Evolutionary conservation across 1,140 invertebrate species (phyloP), one percentile per base, ranked within the genome.

Genomic region (Archegozetes longisetosus): DNA sequence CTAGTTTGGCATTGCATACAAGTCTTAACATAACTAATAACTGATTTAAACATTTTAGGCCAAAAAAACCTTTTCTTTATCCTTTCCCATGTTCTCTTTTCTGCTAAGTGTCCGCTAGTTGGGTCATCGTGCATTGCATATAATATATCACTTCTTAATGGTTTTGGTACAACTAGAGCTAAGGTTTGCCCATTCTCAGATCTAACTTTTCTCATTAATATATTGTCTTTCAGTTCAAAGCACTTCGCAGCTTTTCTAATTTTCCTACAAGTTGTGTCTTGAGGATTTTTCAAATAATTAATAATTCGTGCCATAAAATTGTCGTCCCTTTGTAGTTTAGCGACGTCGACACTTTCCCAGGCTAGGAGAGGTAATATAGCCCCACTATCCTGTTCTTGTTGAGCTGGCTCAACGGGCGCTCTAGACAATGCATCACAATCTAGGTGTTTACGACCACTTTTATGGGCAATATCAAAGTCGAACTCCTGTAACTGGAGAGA

Each of bases 61-160:
- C 65, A 69, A 52, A 47, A 66, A 60, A 55, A 69, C 24, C 66
- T 25, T 2, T 17, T n/a, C 13, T 50, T 51, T n/a, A 69, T 56
- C 24, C 29, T 53, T 17, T 32, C 47, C 12, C 58, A 64, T n/a
- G 64, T 66, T 60, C 62, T 67, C 22, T 29, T 53, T 12, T 56
- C 47, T 13, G 66, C 66, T 4, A 67, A 55, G 56, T 68, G 66
- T 20, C 53, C 61, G 3, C 52, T 55, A 2, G 28, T 20, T 27
- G 61, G 61, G 12, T 61, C 63, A 24, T 64, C 63, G 57, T 68
- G 67, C 80, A 63, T 66, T 76, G 78, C 22, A 70, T 62, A 61
- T 71, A 51, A 61, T 77, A 78, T 50, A 75, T 68, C 52, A 73
- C 61, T 2, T 77, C 65, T 0, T 26, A 51, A 22, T 12, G 6